Base-by-base conservation (phyloP, 2,113 vertebrate species). In the Petrocephalus zakoni region DNA sequence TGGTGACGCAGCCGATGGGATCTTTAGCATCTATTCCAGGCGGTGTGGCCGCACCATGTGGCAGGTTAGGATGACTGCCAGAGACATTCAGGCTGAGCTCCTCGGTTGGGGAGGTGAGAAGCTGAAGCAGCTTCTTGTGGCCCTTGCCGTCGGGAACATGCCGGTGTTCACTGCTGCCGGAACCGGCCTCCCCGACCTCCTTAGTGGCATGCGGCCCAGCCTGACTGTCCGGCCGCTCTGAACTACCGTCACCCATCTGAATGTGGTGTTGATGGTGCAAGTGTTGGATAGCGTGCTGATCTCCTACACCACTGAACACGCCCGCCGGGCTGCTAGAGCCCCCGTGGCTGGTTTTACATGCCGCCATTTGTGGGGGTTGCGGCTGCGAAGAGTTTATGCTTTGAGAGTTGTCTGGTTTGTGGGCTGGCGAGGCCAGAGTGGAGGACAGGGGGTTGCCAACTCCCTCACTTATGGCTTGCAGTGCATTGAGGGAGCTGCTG, bases 391-490 rank as follows among this genome's bases (percentile, higher is more conserved):
- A 89, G 92, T 94, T 97, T 93, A 98, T 93, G 86, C 96, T 97
- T 55, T 97, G 97, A 78, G 97, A 97, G 90, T 94, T 96, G 92
- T 99, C 98, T 8, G 97, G 53, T 91, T 97, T 99, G 92, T 98
- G 95, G 61, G 96, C 95, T 0, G 98, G 97, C 9, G 98, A 99
- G 88, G 97, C 97, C 90, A 99, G 95, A 0, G 97, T 96, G 8
- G 98, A 97, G 56, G 97, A 92, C 89, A 98, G 95, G 2, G 98
- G 97, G 86, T 97, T 99, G 61, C 98, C 98, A 85, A 99, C 97
- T 0, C 98, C 98, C 89, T 99, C 98, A 85, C 98, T 99, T 88
- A 99, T 99, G 90, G 98, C 98, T 93, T 99, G 98, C 85, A 99
- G 96, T 89, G 98, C 98, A 78, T 97, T 99, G 81, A 99, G 95